A percentile compares a stretch with the other conserved stretches of the same genome.
These are phyloP conservation scores for Dipus sagitta DNA, from an alignment of 2,797 vertebrate species.

Conservation along the genomic window DNA sequence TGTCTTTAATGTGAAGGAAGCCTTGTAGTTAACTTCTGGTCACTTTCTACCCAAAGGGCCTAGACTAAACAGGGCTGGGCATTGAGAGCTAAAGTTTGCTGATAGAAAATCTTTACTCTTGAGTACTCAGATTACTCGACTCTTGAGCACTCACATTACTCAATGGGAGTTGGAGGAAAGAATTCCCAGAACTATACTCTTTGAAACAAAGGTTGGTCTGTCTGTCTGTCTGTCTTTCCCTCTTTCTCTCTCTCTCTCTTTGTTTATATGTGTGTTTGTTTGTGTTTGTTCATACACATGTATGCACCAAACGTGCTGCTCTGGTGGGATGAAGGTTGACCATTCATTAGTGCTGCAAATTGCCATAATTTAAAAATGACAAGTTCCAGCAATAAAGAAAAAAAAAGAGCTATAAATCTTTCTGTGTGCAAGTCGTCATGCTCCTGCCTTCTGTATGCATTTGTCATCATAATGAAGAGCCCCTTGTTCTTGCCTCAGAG, in stretches of 20 bases:
- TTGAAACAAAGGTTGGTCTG: slow-evolving; percentile 46
- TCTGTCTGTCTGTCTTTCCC: slow-evolving; percentile 52
- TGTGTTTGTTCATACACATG: background rate
- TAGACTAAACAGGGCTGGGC: slow-evolving; percentile 36
- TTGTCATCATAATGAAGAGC: slow-evolving; percentile 84
- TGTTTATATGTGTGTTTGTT: background rate
- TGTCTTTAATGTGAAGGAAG: slow-evolving; percentile 58
- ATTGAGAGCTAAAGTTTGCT: slow-evolving; percentile 17
- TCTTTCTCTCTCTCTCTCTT: slow-evolving; percentile 58
- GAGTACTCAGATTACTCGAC: slow-evolving; percentile 8
- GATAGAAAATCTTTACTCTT: slow-evolving; percentile 57
- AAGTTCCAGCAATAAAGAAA: slow-evolving; percentile 76
- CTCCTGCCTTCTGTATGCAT: slow-evolving; percentile 81
- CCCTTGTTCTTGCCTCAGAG: slow-evolving; percentile 81
- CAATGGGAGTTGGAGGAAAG: background rate
- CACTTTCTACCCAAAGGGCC: slow-evolving; percentile 56
- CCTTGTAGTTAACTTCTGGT: slow-evolving; percentile 59
- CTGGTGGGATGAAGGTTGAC: slow-evolving; percentile 38
- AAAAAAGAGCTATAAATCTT: slow-evolving; percentile 77
- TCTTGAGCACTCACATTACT: slow-evolving; percentile 25
- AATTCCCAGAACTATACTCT: slow-evolving; percentile 56
- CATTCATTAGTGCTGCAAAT: slow-evolving; percentile 79
- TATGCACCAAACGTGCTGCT: background rate
- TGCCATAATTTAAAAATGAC: slow-evolving; percentile 85
- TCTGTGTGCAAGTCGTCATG: slow-evolving; percentile 69